Percentiles rank a stretch among this genome's conserved stretches.
Evolutionary conservation across 2,113 vertebrate genomes (phyloP).

Genomic region (Propithecus coquereli): DNA sequence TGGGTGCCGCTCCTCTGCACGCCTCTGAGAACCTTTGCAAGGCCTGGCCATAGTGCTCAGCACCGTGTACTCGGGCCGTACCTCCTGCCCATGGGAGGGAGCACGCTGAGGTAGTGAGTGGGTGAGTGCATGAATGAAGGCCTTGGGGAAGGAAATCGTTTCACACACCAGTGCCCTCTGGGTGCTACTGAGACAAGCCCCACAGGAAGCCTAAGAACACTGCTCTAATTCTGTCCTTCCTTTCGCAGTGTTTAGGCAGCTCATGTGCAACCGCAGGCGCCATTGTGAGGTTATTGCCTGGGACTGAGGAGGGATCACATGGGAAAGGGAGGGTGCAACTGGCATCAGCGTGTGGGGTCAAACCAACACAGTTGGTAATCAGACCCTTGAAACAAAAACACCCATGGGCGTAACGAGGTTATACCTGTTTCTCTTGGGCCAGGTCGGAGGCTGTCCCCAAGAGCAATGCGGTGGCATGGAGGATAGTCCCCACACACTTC

Average conservation of each 20-base stretch:
- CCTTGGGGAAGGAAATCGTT: neutral
- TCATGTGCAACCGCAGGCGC: neutral
- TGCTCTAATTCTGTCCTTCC: neutral
- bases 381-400: neutral
- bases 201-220: neutral
- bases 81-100: neutral
- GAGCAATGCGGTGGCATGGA: rapidly evolving
- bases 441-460: neutral
- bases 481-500: too few species aligned
- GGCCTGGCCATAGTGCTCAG: neutral
- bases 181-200: neutral
- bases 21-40: neutral
- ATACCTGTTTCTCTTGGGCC: neutral
- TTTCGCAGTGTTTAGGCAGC: neutral
- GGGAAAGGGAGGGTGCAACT: neutral
- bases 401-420: neutral
- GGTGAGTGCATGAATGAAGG: neutral
- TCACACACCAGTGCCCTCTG: neutral
- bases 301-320: neutral
- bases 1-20: neutral
- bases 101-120: neutral
- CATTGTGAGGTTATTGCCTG: neutral
- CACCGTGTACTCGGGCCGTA: neutral
- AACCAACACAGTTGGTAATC: neutral
- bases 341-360: neutral